Evolutionary conservation across 1,140 invertebrate genomes (phyloP), one percentile per base, ranked within the genome.

Genomic region (Polypedilum vanderplanki): DNA sequence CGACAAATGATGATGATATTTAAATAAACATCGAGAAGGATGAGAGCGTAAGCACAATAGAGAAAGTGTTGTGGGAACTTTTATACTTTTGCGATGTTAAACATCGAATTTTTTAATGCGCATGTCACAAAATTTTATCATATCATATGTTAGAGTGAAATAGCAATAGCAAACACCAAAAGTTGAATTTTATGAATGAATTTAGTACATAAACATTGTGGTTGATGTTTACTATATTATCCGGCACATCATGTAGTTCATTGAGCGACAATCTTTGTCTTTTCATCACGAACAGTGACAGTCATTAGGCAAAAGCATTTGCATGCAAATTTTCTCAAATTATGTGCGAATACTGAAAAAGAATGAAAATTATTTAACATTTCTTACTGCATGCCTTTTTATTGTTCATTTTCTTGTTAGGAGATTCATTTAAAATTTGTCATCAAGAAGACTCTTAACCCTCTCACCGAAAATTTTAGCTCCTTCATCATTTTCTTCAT

Each of bases 401-500:
- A 33, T 33, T 33, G 24, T 33, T n/a, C n/a, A n/a, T n/a, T 33
- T 33, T 33, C 1, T 33, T 33, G 24, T 33, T 33, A 1, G 24
- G 24, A 33, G 24, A 33, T 33, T 74, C 33, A n/a, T 73, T 78
- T 77, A 78, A 20, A 78, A 77, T 80, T 78, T 81, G 77, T 83
- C 78, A 81, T 83, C 83, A 22, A 87, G 76, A 79, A 87, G 87
- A 76, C 84, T 85, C 77, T 80, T 84, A 0, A 88, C 85, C 57
- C 83, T 81, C 77, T 84, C 83, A 46, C 84, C 86, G 82, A 85
- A 87, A 40, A 78, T 70, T 76, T 85, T 83, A 18, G 87, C 87
- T 65, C 87, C 87, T 77, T 81, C 81, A 74, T 85, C 77, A 78
- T 87, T 88, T 79, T 87, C 86, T 73, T 77, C 79, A 78, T 84